Evolutionary conservation across 2,888 invertebrate species (phyloP), one percentile per base, ranked within the genome.

Genomic region (Erebia palarica): DNA sequence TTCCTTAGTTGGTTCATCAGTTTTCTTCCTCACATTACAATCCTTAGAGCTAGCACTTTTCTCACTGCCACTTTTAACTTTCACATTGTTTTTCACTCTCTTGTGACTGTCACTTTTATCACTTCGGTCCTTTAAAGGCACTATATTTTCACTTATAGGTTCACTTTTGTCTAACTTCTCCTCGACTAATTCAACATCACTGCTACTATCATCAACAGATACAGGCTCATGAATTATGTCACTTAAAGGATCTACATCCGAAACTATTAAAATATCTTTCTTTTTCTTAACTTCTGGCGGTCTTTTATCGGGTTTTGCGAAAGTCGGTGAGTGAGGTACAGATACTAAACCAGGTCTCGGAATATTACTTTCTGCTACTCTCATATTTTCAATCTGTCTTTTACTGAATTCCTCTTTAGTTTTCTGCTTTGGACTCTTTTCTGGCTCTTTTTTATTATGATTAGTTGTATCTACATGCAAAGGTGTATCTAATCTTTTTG

Each of bases 181-280:
- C 71, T 92, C 92, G 1, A 93, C 83, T 63, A 93, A 79, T 82
- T 93, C 93, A 0, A 94, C 91, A 55, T 93, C 94, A 86, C 93
- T 93, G 75, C 92, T 92, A 75, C 93, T 93, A 70, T 94, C 94
- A 60, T 94, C 93, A 0, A 92, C 78, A 0, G 89, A 85, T 0
- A 90, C 76, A 0, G 91, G 85, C 70, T 92, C 92, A 2, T 76
- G 80, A 0, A 81, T 79, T 13, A 82, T 78, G 65, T 90, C 90
- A 0, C 80, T 80, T 73, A 92, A 77, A 0, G 93, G 92, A 74
- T 92, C 92, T 8, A 91, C 71, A 49, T 92, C 93, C 0, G 92
- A 91, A 1, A 92, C 79, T 42, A 93, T 90, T 0, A 91, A 79
- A 0, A 91, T 77, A 8, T 92, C 92, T 57, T 92, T 92, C 75